Percentiles rank a stretch among this genome's conserved stretches.
phyloP scores from a whole-genome alignment of 2,797 vertebrate genomes.

The Kryptopterus vitreolus region DNA sequence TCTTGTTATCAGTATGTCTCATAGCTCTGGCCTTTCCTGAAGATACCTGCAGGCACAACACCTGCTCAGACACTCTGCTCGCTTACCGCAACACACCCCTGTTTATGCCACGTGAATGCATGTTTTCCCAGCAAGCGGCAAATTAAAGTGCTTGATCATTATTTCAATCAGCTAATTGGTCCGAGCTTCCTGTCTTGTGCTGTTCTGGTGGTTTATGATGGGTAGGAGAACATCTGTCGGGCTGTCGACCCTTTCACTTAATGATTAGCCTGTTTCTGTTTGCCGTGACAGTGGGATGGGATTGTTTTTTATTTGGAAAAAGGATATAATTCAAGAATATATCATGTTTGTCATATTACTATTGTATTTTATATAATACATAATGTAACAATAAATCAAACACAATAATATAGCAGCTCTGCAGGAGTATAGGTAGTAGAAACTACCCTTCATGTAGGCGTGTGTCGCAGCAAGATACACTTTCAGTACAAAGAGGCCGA shows the following conservation, averaged over 20 bases:
- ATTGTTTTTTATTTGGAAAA: background rate
- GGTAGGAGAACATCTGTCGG: conserved; percentile 44
- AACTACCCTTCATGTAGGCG: background rate
- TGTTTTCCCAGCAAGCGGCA: conserved; percentile 12
- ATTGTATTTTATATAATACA: too few species aligned
- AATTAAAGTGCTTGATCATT: conserved; percentile 9
- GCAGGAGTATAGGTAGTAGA: too few species aligned
- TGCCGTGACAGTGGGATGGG: background rate
- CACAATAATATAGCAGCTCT: background rate
- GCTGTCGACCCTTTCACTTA: conserved; percentile 13
- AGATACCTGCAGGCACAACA: conserved; percentile 28
- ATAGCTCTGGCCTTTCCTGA: conserved; percentile 9
- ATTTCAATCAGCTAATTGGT: conserved; percentile 31
- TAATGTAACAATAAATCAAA: conserved; percentile 1
- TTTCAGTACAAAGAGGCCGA: conserved; percentile 53
- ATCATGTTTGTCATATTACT: background rate
- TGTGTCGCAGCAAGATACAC: conserved; percentile 6
- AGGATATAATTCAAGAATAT: background rate
- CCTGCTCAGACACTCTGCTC: conserved; percentile 9
- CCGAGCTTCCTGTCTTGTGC: background rate
- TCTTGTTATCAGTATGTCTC: background rate
- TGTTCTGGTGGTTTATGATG: conserved; percentile 29
- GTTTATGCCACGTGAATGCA: background rate
- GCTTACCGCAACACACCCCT: background rate
- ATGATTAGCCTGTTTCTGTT: conserved; percentile 31